These are phyloP conservation scores for Centrocercus urophasianus DNA, from an alignment of 2,113 vertebrate genomes.

Conservation along the genomic window DNA sequence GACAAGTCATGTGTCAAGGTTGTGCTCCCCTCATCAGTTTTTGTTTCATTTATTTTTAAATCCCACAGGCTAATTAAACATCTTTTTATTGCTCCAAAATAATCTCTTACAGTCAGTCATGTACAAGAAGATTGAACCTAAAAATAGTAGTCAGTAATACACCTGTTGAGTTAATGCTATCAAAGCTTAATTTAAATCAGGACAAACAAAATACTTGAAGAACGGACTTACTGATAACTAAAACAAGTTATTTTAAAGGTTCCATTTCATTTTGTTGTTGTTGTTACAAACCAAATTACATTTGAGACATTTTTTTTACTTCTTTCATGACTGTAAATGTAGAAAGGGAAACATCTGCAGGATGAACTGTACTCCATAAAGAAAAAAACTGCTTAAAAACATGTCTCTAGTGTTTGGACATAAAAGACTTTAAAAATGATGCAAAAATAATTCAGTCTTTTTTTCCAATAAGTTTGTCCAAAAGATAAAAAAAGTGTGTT, in stretches of 20 bases:
- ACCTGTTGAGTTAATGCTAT: conserved; percentile 8
- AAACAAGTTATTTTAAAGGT: not conserved
- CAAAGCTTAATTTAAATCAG: conserved; percentile 3
- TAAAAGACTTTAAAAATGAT: not conserved
- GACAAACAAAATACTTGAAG: not conserved
- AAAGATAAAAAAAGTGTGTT: not conserved
- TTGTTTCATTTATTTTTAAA: not conserved
- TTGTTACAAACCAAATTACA: not conserved
- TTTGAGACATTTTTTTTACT: not conserved
- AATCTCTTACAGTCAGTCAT: conserved; percentile 10
- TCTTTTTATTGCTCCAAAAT: conserved; percentile 38
- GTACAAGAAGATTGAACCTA: not conserved
- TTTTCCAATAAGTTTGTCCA: not conserved
- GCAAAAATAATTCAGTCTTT: not conserved
- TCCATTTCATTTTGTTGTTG: not conserved
- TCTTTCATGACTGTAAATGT: not conserved
- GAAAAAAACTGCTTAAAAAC: not conserved
- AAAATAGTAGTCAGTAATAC: conserved; percentile 31
- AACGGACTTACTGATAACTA: not conserved
- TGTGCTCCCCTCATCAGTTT: not conserved
- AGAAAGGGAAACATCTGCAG: not conserved
- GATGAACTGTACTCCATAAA: not conserved
- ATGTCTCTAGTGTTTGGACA: not conserved
- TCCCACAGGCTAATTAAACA: not conserved
- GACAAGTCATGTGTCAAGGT: not conserved